A percentile compares a stretch with the other conserved stretches of the same genome.
These are phyloP conservation scores for Scartelaos histophorus DNA, from an alignment of 2,113 vertebrate species.

Conservation along the genomic window DNA sequence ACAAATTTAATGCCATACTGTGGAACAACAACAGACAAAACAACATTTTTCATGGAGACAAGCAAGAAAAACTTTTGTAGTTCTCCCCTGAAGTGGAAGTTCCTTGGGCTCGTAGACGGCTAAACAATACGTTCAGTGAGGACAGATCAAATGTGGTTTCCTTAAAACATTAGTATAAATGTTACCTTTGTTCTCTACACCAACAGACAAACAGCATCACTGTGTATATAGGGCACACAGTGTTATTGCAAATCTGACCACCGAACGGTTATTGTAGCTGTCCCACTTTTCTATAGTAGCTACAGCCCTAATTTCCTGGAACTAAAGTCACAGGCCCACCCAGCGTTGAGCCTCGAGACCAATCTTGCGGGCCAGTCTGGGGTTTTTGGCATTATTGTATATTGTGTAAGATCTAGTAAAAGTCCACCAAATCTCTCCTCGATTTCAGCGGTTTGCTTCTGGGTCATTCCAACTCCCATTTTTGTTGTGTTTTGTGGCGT, in stretches of 20 bases:
- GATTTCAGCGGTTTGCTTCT: conserved; percentile 1
- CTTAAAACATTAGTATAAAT: background rate
- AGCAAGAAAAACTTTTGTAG: too few relatives aligned
- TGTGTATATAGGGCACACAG: background rate
- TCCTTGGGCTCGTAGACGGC: background rate
- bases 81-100: background rate
- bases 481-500: conserved; percentile 47
- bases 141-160: background rate
- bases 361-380: too few relatives aligned
- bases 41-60: too few relatives aligned
- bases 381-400: background rate
- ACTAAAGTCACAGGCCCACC: conserved; percentile 5
- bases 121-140: background rate
- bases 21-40: too few relatives aligned
- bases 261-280: background rate
- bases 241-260: background rate
- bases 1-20: too few relatives aligned
- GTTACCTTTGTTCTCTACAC: background rate
- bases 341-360: background rate
- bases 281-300: background rate
- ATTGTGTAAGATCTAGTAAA: conserved; percentile 13
- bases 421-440: conserved; percentile 20
- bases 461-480: conserved; percentile 27
- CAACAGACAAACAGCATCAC: background rate
- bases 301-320: background rate